A percentile compares a stretch with the other conserved stretches of the same genome.
Conservation (phyloP, 2,113 vertebrate species). For the Lepisosteus osseus region DNA sequence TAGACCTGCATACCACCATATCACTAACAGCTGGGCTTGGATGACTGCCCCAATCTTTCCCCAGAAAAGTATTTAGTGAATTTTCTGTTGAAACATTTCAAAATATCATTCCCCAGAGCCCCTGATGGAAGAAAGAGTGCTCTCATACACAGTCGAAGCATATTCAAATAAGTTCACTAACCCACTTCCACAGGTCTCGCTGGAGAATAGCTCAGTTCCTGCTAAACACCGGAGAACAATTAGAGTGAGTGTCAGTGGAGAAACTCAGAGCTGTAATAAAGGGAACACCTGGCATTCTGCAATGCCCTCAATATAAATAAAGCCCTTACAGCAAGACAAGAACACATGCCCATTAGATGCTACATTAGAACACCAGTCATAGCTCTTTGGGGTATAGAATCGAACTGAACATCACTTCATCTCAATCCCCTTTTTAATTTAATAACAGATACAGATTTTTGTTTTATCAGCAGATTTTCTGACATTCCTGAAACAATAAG, state of each 20-base stretch:
- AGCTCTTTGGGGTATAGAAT: neutral
- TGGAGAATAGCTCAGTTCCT: slow-evolving; percentile 14
- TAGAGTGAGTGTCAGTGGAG: slow-evolving; percentile 11
- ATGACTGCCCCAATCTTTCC: neutral
- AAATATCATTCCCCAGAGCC: slow-evolving; percentile 13
- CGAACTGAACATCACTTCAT: neutral
- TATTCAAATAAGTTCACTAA: slow-evolving; percentile 25
- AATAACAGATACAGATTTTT: neutral
- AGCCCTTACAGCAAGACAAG: neutral
- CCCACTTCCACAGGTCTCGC: slow-evolving; percentile 12
- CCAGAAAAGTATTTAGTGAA: slow-evolving; percentile 2
- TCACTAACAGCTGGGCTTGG: neutral
- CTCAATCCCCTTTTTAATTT: neutral
- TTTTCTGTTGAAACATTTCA: slow-evolving; percentile 16
- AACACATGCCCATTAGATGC: neutral
- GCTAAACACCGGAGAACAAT: slow-evolving; percentile 3
- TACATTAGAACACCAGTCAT: too few species aligned
- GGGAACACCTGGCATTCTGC: slow-evolving; percentile 12
- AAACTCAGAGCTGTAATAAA: slow-evolving; percentile 14
- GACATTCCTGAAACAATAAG: too few species aligned
- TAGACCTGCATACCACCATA: too few species aligned
- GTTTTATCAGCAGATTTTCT: neutral
- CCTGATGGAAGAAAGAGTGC: slow-evolving; percentile 2
- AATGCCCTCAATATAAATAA: neutral
- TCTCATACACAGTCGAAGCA: slow-evolving; percentile 13